Conservation (phyloP, 2,113 vertebrate genomes). For the Cariama cristata region DNA sequence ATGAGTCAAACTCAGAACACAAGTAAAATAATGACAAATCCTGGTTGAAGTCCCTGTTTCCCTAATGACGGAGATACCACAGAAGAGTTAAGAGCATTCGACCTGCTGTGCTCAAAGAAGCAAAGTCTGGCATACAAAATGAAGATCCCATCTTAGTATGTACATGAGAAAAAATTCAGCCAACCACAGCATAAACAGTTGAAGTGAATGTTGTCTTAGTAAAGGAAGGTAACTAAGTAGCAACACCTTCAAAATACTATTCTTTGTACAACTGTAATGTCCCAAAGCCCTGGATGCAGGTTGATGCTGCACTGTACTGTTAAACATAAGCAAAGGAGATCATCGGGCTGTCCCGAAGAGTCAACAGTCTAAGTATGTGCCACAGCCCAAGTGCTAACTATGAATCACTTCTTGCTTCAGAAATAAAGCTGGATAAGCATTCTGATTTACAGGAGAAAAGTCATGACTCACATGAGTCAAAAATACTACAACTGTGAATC, state of each 20-base stretch:
- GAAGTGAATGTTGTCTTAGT: neutral
- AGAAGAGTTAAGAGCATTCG: neutral
- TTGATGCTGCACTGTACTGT: accelerated
- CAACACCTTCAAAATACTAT: neutral
- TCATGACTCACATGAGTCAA: neutral
- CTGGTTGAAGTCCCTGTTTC: neutral
- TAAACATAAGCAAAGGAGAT: neutral
- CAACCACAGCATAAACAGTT: neutral
- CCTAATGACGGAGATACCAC: neutral
- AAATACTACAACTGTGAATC: neutral
- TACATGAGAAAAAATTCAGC: neutral
- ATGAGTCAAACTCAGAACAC: neutral
- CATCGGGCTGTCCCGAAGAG: neutral
- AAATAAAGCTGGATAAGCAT: neutral
- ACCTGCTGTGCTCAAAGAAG: neutral
- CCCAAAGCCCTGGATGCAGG: neutral
- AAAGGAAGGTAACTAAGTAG: neutral
- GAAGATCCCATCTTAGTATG: neutral
- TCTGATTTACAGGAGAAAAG: neutral
- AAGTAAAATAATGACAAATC: neutral
- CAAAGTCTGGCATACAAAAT: neutral
- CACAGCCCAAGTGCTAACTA: neutral
- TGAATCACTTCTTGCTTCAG: neutral
- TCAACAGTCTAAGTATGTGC: neutral
- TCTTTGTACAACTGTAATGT: neutral